A percentile compares a stretch with the other conserved stretches of the same genome.
Evolutionary conservation across 2,888 invertebrate species (phyloP).

Genomic region (Caenorhabditis imperialis): DNA sequence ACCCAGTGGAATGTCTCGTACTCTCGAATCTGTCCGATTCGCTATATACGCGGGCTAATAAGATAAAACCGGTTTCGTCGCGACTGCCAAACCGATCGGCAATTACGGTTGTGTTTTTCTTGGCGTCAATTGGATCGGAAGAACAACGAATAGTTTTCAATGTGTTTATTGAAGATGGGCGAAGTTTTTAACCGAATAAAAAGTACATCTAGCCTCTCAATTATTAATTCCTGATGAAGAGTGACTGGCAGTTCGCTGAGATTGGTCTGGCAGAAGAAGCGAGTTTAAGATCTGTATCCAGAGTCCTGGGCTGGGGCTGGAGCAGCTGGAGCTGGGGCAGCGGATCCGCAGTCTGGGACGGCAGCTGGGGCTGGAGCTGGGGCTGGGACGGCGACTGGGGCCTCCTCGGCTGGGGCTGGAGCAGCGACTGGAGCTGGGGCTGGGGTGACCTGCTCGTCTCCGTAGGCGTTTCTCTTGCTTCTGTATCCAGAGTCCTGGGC

Average conservation of each 20-base stretch:
- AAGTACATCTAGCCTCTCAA: constrained; percentile 15
- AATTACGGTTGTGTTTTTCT: constrained; percentile 1
- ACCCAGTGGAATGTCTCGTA: constrained; percentile 7
- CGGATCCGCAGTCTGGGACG: constrained; percentile 11
- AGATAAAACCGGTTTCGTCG: constrained; percentile 18
- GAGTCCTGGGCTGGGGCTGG: too few species aligned
- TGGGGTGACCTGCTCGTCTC: constrained; percentile 60
- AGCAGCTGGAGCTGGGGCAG: constrained; percentile 22
- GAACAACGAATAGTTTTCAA: constrained; percentile 1
- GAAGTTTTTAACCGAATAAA: constrained; percentile 1
- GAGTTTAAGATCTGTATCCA: constrained; percentile 42
- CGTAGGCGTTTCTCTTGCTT: constrained; percentile 58
- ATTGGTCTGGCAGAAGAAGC: constrained; percentile 12
- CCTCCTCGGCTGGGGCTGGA: constrained; percentile 46
- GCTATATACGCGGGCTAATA: constrained; percentile 30
- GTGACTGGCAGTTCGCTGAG: constrained; percentile 51
- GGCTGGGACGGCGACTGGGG: constrained; percentile 41
- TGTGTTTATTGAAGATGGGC: constrained; percentile 4
- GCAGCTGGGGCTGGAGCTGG: constrained; percentile 39
- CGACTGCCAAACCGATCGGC: neutral
- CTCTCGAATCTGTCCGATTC: neutral
- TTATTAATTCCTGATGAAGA: constrained; percentile 41
- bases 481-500: constrained; percentile 46
- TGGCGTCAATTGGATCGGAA: neutral
- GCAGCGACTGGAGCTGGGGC: constrained; percentile 40